phyloP scores from a whole-genome alignment of 2,888 invertebrate genomes.

The Leptodirus hochenwartii region DNA sequence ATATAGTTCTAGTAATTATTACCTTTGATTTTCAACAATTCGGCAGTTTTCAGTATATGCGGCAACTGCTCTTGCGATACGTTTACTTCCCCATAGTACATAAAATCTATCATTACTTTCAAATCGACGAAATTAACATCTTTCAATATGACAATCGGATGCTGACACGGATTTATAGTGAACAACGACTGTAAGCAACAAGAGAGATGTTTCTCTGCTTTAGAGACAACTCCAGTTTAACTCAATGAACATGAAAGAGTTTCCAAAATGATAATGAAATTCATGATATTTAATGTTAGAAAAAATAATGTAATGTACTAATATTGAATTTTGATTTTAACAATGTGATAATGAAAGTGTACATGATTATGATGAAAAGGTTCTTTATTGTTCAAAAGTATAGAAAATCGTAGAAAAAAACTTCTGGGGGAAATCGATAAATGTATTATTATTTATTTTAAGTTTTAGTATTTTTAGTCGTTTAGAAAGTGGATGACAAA shows the following conservation, averaged over 20 bases:
- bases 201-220: too few relatives aligned
- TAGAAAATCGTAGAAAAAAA: too few relatives aligned
- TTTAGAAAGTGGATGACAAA: too few relatives aligned
- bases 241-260: too few relatives aligned
- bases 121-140: constrained; percentile 75
- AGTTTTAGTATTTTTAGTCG: too few relatives aligned
- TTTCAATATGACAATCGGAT: constrained; percentile 78
- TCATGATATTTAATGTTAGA: constrained; percentile 6
- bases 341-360: not conserved
- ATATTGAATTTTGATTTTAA: not conserved
- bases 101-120: constrained; percentile 77
- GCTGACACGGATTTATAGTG: constrained; percentile 70
- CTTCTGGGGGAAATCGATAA: too few relatives aligned
- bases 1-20: constrained; percentile 9
- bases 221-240: too few relatives aligned
- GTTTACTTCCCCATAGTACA: constrained; percentile 86
- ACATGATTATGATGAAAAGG: constrained; percentile 2
- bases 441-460: too few relatives aligned
- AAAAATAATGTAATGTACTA: too few relatives aligned
- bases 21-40: constrained; percentile 71
- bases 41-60: constrained; percentile 62
- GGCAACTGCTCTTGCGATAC: constrained; percentile 78
- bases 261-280: too few relatives aligned
- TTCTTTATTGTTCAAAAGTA: not conserved
- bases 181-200: constrained; percentile 48